Evolutionary conservation across 2,797 vertebrate genomes (phyloP).

Genomic region (Borostomias antarcticus): DNA sequence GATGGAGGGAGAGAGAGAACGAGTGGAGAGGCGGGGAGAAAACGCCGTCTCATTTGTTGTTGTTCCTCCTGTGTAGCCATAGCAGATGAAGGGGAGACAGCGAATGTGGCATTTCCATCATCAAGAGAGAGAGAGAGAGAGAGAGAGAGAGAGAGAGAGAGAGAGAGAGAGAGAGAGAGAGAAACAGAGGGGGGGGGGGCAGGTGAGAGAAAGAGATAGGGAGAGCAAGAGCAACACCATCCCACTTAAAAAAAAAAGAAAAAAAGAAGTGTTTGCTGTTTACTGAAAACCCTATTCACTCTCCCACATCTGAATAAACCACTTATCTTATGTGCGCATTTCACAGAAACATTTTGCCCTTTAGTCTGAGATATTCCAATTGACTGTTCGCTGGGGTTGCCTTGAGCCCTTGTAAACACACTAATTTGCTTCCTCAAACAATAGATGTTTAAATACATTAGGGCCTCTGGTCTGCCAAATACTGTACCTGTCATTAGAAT

Average conservation of each 20-base stretch:
- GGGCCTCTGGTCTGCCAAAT: conserved; percentile 35
- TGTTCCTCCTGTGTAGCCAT: conserved; percentile 17
- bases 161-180: conserved; percentile 6
- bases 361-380: conserved; percentile 38
- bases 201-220: conserved; percentile 8
- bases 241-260: too few relatives aligned
- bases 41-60: conserved; percentile 11
- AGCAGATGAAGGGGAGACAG: conserved; percentile 31
- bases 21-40: not conserved
- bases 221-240: not conserved
- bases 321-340: conserved; percentile 19
- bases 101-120: conserved; percentile 16
- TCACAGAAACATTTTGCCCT: conserved; percentile 9
- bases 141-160: conserved; percentile 14
- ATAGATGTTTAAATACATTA: conserved; percentile 47
- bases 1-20: not conserved
- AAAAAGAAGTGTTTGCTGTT: conserved; percentile 33
- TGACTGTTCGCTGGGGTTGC: conserved; percentile 40
- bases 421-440: conserved; percentile 59
- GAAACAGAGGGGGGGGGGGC: not conserved
- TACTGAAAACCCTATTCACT: conserved; percentile 22
- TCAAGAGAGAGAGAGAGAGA: conserved; percentile 14
- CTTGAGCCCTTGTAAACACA: conserved; percentile 40
- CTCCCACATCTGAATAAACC: conserved; percentile 3
- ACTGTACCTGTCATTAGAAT: conserved; percentile 19